Conservation (phyloP, 2,888 invertebrate species). For the Monoplex corrugatus region DNA sequence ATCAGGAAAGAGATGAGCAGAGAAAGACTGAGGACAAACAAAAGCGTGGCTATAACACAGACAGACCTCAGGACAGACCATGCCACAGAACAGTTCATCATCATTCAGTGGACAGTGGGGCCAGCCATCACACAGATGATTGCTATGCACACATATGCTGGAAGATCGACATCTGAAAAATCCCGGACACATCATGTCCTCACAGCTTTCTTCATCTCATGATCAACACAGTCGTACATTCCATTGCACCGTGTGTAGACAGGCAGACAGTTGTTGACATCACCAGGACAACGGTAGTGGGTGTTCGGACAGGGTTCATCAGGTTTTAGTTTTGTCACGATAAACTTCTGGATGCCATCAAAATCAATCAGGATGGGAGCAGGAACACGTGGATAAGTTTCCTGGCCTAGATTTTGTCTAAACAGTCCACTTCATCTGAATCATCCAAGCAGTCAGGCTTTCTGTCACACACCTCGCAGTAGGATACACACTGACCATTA, state of each 20-base stretch:
- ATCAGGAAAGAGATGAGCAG: too few species aligned
- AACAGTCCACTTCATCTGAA: neutral
- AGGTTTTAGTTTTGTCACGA: neutral
- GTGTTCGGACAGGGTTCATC: neutral
- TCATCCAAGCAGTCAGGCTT: neutral
- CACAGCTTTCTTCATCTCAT: conserved; percentile 10
- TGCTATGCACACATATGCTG: too few species aligned
- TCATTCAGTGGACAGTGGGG: too few species aligned
- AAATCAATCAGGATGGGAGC: neutral
- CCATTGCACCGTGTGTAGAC: conserved; percentile 15
- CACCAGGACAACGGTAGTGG: conserved; percentile 21
- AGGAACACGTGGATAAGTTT: neutral
- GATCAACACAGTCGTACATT: neutral
- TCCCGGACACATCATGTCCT: neutral
- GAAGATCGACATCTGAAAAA: neutral
- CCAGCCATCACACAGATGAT: too few species aligned
- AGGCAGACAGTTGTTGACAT: conserved; percentile 2
- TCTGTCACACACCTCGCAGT: neutral
- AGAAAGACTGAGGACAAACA: too few species aligned
- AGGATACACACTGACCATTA: neutral
- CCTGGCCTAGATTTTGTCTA: too few species aligned
- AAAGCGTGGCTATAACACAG: too few species aligned
- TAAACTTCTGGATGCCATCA: neutral
- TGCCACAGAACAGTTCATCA: too few species aligned
- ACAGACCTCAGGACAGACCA: too few species aligned